Evolutionary conservation across 2,888 invertebrate species (phyloP).

Genomic region (Lordiphosa andalusiaca): DNA sequence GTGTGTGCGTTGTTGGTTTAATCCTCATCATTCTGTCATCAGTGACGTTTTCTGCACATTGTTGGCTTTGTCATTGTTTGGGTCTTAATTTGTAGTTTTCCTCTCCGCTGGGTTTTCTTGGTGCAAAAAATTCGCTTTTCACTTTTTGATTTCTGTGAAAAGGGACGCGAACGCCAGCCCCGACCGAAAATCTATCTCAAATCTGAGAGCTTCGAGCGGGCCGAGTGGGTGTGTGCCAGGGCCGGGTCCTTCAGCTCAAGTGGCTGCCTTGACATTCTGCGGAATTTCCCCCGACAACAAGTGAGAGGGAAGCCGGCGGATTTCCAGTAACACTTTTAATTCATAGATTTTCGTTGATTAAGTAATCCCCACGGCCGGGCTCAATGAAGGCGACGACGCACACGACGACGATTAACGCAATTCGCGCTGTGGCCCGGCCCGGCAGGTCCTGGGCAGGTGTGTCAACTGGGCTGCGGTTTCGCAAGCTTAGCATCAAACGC

Average conservation of each 20-base stretch:
- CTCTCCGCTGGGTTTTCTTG: slow-evolving; percentile 29
- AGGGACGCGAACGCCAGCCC: neutral
- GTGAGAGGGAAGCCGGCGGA: slow-evolving; percentile 40
- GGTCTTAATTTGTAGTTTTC: slow-evolving; percentile 68
- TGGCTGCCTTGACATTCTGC: slow-evolving; percentile 27
- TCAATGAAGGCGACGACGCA: slow-evolving; percentile 56
- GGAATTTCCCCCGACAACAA: slow-evolving; percentile 34
- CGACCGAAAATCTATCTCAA: slow-evolving; percentile 43
- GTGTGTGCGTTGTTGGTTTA: slow-evolving; percentile 62
- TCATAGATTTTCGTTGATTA: slow-evolving; percentile 68
- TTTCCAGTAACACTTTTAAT: slow-evolving; percentile 62
- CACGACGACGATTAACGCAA: slow-evolving; percentile 39
- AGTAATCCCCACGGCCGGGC: slow-evolving; percentile 53
- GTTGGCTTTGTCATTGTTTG: slow-evolving; percentile 60
- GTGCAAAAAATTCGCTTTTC: slow-evolving; percentile 42
- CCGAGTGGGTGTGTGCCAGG: slow-evolving; percentile 36
- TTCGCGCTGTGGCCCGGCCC: slow-evolving; percentile 40
- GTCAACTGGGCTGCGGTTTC: slow-evolving; percentile 41
- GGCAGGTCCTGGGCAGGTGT: slow-evolving; percentile 48
- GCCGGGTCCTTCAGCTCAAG: slow-evolving; percentile 36
- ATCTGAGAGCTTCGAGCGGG: slow-evolving; percentile 24
- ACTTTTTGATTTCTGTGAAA: slow-evolving; percentile 50
- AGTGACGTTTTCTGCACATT: slow-evolving; percentile 75
- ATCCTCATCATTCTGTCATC: slow-evolving; percentile 80
- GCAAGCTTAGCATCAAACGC: slow-evolving; percentile 33